These are phyloP conservation scores for Karalla daura DNA, from an alignment of 2,797 vertebrate species.

Conservation along the genomic window DNA sequence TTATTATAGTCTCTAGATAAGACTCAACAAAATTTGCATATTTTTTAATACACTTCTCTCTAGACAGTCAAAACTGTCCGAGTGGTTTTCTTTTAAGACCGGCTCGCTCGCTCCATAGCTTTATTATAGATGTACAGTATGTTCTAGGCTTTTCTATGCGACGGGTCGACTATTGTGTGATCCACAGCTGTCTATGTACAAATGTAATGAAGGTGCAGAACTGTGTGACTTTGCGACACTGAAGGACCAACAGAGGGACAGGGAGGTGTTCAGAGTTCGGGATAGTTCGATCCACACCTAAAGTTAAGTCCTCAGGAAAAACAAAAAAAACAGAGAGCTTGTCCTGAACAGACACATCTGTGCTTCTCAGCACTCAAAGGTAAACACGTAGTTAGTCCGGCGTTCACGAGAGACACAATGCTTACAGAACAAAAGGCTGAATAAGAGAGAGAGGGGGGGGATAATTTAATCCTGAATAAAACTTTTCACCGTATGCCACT, in stretches of 20 bases:
- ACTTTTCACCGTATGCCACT: conserved; percentile 9
- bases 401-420: conserved; percentile 16
- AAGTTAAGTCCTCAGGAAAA: background rate
- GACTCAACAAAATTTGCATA: background rate
- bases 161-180: conserved; percentile 41
- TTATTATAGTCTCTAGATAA: background rate
- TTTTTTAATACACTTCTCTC: background rate
- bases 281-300: background rate
- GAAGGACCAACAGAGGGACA: conserved; percentile 13
- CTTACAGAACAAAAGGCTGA: conserved; percentile 3
- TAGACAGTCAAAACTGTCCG: background rate
- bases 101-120: conserved; percentile 39
- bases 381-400: conserved; percentile 18
- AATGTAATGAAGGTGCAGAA: conserved; percentile 26
- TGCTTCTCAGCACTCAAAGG: background rate
- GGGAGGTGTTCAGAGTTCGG: conserved; percentile 4
- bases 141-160: conserved; percentile 25
- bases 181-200: conserved; percentile 57
- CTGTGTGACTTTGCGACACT: background rate
- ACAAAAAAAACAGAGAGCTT: background rate
- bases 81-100: background rate
- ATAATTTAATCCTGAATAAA: conserved; percentile 30
- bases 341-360: background rate
- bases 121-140: conserved; percentile 67
- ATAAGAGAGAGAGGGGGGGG: background rate